Evolutionary conservation across 2,113 vertebrate genomes (phyloP).

Genomic region (Amphiprion percula): DNA sequence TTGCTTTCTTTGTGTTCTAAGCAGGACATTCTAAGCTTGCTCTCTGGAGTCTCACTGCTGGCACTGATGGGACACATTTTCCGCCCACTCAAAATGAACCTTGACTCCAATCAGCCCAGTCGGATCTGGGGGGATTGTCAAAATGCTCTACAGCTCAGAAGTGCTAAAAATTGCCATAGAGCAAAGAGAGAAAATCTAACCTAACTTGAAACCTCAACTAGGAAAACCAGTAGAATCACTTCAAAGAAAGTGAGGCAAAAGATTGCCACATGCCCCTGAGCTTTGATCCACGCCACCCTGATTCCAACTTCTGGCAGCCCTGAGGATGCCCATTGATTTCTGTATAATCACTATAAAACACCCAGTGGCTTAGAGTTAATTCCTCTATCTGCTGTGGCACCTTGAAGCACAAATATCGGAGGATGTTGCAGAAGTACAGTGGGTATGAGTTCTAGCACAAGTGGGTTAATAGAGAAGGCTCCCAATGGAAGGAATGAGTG

Average conservation of each 20-base stretch:
- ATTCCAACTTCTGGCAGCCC: slow-evolving; percentile 34
- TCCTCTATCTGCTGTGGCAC: slow-evolving; percentile 60
- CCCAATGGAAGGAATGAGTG: slow-evolving; percentile 17
- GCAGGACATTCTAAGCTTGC: not conserved
- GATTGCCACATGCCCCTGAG: slow-evolving; percentile 52
- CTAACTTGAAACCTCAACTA: slow-evolving; percentile 27
- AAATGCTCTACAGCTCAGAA: slow-evolving; percentile 51
- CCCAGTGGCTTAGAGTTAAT: slow-evolving; percentile 61
- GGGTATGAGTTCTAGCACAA: slow-evolving; percentile 12
- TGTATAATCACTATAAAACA: slow-evolving; percentile 67
- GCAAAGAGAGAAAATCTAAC: slow-evolving; percentile 35
- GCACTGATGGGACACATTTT: slow-evolving; percentile 30
- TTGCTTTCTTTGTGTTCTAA: slow-evolving; percentile 9
- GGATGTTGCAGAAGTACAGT: slow-evolving; percentile 41
- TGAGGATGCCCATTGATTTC: slow-evolving; percentile 63
- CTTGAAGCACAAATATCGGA: slow-evolving; percentile 59
- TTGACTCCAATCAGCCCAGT: slow-evolving; percentile 60
- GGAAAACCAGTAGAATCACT: slow-evolving; percentile 59
- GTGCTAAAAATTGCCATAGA: slow-evolving; percentile 35
- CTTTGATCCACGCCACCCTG: slow-evolving; percentile 26
- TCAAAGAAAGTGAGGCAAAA: slow-evolving; percentile 45
- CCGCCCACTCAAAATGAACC: slow-evolving; percentile 48
- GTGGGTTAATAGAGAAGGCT: slow-evolving; percentile 9
- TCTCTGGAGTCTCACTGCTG: slow-evolving; percentile 8
- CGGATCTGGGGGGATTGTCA: slow-evolving; percentile 45